phyloP scores from a whole-genome alignment of 2,888 invertebrate species.

The Cantharis flavilabris region DNA sequence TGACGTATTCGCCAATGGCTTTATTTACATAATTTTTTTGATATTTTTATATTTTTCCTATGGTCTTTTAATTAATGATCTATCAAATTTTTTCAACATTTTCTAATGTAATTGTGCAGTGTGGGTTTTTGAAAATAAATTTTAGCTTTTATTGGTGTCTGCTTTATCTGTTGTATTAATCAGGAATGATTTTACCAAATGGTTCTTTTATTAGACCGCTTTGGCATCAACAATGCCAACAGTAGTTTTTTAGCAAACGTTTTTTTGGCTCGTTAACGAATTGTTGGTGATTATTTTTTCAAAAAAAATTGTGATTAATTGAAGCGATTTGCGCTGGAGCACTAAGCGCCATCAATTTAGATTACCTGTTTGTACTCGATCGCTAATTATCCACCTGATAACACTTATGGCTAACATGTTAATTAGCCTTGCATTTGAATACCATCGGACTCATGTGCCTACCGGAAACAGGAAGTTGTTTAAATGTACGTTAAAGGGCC shows the following conservation, averaged over 20 bases:
- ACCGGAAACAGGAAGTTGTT: constrained; percentile 43
- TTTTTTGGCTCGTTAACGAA: constrained; percentile 4
- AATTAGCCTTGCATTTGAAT: constrained; percentile 11
- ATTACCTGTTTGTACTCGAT: not conserved
- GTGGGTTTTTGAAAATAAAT: not conserved
- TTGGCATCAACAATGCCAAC: not conserved
- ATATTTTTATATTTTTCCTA: not conserved
- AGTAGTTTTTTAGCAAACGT: constrained; percentile 1
- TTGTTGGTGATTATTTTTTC: not conserved
- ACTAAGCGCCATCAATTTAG: not conserved
- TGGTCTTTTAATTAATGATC: not conserved
- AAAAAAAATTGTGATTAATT: not conserved
- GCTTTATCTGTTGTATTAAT: constrained; percentile 17
- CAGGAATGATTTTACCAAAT: constrained; percentile 7
- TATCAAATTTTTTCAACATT: not conserved
- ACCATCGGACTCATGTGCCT: constrained; percentile 13
- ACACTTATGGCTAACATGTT: constrained; percentile 15
- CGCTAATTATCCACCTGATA: not conserved
- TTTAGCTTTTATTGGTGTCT: constrained; percentile 3
- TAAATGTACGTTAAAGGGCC: constrained; percentile 40
- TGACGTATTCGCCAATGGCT: not conserved
- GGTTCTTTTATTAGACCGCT: constrained; percentile 6
- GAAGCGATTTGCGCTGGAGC: not conserved
- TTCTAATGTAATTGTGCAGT: not conserved
- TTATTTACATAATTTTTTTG: not conserved